A percentile compares a stretch with the other conserved stretches of the same genome.
These are phyloP conservation scores for Clivina fossor DNA, from an alignment of 2,888 invertebrate species.

Conservation along the genomic window DNA sequence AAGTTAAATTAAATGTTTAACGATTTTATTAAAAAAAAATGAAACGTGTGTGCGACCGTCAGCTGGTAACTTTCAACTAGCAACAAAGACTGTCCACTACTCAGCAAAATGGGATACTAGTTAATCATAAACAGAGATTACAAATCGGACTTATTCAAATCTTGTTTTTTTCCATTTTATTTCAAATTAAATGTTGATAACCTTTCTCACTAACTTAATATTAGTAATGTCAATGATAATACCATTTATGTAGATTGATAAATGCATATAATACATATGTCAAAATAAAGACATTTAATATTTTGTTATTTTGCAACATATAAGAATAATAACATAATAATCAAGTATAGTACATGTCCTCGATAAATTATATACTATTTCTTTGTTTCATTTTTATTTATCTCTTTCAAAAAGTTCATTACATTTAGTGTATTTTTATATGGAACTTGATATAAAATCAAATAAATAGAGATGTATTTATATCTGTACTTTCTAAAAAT, in stretches of 20 bases:
- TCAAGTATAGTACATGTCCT: no score
- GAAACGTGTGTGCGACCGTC: not conserved
- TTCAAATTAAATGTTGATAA: slow-evolving; percentile 20
- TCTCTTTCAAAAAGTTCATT: no score
- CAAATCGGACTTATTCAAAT: slow-evolving; percentile 1
- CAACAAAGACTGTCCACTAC: not conserved
- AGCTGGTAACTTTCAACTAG: not conserved
- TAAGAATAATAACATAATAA: not conserved
- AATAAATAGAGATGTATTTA: no score
- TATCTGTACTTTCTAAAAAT: no score
- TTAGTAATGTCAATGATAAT: slow-evolving; percentile 5
- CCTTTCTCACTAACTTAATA: slow-evolving; percentile 12
- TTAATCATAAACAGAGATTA: not conserved
- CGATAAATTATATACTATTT: slow-evolving; percentile 34
- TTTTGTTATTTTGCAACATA: not conserved
- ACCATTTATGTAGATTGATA: not conserved
- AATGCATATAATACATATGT: not conserved
- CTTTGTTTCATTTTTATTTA: no score
- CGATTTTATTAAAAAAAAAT: no score
- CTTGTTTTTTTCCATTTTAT: slow-evolving; percentile 3
- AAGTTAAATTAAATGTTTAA: no score
- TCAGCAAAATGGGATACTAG: slow-evolving; percentile 1
- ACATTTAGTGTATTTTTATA: no score
- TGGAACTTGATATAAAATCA: no score
- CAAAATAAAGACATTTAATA: not conserved